Percentiles rank a stretch among this genome's conserved stretches.
Evolutionary conservation across 2,888 invertebrate genomes (phyloP).

Genomic region (Sarcophaga subvicina): DNA sequence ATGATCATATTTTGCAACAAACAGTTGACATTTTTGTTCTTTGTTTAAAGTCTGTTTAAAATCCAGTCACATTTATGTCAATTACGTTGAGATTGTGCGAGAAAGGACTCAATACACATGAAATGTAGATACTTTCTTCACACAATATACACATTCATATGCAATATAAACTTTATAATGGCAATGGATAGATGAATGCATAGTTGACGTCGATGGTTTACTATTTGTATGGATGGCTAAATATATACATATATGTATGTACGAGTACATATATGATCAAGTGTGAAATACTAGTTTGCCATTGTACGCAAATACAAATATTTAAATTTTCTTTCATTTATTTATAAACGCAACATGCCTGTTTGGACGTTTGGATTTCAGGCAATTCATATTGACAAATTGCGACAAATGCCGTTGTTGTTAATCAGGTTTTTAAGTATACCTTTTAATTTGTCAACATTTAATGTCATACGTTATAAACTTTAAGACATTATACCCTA

Average conservation of each 20-base stretch:
- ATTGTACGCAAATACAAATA: slow-evolving; percentile 57
- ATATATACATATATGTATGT: not conserved
- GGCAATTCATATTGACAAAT: slow-evolving; percentile 41
- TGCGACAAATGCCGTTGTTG: slow-evolving; percentile 14
- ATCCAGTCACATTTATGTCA: slow-evolving; percentile 69
- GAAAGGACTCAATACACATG: slow-evolving; percentile 29
- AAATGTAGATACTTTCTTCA: slow-evolving; percentile 9
- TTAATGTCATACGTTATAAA: not conserved
- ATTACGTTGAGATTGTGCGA: slow-evolving; percentile 63
- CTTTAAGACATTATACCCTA: not conserved
- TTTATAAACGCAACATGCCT: not conserved
- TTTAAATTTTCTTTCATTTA: slow-evolving; percentile 58
- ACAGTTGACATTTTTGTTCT: slow-evolving; percentile 31
- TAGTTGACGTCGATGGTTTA: not conserved
- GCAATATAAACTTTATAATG: not conserved
- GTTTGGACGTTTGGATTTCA: not conserved
- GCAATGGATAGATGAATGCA: slow-evolving; percentile 9
- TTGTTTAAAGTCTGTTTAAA: slow-evolving; percentile 67
- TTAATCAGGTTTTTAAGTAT: not conserved
- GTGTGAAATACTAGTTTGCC: slow-evolving; percentile 41
- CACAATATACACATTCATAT: not conserved
- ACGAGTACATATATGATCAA: not conserved
- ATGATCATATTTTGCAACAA: slow-evolving; percentile 49
- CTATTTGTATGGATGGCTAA: not conserved
- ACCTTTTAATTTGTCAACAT: slow-evolving; percentile 25